Conservation (phyloP, 2,888 invertebrate species). For the Lepidochrysops patricia region DNA sequence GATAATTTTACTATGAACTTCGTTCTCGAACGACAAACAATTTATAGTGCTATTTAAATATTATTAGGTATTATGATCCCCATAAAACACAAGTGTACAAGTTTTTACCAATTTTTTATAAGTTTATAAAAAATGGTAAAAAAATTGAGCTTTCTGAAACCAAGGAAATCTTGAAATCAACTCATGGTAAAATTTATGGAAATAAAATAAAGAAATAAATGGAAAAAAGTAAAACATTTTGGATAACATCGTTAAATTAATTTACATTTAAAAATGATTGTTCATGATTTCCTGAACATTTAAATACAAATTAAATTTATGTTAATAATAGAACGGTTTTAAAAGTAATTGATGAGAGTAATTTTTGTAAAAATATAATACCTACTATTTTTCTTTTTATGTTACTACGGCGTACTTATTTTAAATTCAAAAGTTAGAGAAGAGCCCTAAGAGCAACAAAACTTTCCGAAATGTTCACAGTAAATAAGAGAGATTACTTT, state of each 20-base stretch:
- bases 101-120: too few relatives aligned
- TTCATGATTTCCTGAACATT: neutral
- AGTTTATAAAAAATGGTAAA: neutral
- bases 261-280: neutral
- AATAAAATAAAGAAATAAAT: neutral
- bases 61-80: too few relatives aligned
- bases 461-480: too few relatives aligned
- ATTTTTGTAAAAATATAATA: neutral
- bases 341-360: neutral
- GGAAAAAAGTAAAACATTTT: neutral
- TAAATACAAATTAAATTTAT: neutral
- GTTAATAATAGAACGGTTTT: neutral
- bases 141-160: neutral
- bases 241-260: neutral
- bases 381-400: neutral
- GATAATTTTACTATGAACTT: too few relatives aligned
- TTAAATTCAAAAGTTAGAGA: too few relatives aligned
- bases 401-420: too few relatives aligned
- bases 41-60: too few relatives aligned
- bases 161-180: neutral
- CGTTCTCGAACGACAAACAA: too few relatives aligned
- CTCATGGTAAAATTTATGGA: neutral
- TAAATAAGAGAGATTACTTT: too few relatives aligned
- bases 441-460: too few relatives aligned
- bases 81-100: too few relatives aligned